Conservation (phyloP, 1,140 invertebrate genomes). For the Portunus trituberculatus region DNA sequence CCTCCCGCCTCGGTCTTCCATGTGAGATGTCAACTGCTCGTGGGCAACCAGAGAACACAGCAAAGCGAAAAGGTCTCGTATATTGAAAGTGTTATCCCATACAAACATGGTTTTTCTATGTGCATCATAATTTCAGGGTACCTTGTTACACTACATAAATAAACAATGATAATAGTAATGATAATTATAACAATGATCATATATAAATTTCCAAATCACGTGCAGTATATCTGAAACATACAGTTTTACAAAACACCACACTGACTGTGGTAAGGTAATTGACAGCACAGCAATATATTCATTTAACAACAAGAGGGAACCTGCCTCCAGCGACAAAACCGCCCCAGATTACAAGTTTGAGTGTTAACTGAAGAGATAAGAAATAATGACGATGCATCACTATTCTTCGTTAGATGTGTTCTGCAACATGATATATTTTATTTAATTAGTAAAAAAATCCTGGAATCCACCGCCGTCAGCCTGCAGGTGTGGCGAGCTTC, state of each 20-base stretch:
- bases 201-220: neutral
- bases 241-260: neutral
- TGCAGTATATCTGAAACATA: neutral
- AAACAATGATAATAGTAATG: slow-evolving; percentile 20
- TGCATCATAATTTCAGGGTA: neutral
- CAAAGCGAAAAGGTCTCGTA: neutral
- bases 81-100: neutral
- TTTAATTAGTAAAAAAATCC: too few relatives aligned
- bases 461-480: too few relatives aligned
- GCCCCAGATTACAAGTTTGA: neutral
- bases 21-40: neutral
- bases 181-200: slow-evolving; percentile 12
- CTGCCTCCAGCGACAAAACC: neutral
- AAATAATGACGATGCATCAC: too few relatives aligned
- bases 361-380: too few relatives aligned
- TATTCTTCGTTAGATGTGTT: too few relatives aligned
- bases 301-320: neutral
- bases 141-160: neutral
- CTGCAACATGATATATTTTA: too few relatives aligned
- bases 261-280: neutral
- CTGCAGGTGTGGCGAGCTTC: too few relatives aligned
- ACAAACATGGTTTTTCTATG: neutral
- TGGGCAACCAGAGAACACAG: neutral
- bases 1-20: neutral
- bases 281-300: neutral